These are phyloP conservation scores for Ochlodes sylvanus DNA, from an alignment of 2,888 invertebrate genomes.

Conservation along the genomic window DNA sequence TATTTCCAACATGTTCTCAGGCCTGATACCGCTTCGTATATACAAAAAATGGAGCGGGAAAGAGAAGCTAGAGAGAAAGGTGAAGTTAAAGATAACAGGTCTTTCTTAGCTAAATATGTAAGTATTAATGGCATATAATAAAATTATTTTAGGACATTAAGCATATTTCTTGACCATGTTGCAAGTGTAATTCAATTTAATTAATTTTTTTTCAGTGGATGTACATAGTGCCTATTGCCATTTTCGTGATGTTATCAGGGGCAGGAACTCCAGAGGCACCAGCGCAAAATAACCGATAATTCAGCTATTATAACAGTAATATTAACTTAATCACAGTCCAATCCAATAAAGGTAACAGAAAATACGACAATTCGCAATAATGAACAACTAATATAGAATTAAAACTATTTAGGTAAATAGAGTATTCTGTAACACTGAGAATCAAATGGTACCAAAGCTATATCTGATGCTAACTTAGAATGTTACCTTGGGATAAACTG, in stretches of 20 bases:
- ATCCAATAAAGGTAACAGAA: background rate
- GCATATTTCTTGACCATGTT: too few relatives aligned
- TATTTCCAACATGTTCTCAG: constrained; percentile 64
- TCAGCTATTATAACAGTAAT: background rate
- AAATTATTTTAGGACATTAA: too few relatives aligned
- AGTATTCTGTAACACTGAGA: background rate
- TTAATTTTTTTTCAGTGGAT: constrained; percentile 93
- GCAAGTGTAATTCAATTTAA: too few relatives aligned
- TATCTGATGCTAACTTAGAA: too few relatives aligned
- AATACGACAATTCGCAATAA: background rate
- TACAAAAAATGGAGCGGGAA: constrained; percentile 96
- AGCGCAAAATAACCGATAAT: constrained; percentile 66
- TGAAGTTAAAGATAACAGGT: constrained; percentile 96
- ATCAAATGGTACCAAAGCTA: too few relatives aligned
- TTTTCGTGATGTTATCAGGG: constrained; percentile 95
- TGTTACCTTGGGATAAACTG: background rate
- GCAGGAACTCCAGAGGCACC: constrained; percentile 91
- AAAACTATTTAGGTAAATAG: background rate
- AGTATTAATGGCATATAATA: constrained; percentile 66
- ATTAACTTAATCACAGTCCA: background rate
- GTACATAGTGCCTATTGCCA: constrained; percentile 97
- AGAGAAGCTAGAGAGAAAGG: constrained; percentile 95
- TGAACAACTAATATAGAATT: too few relatives aligned
- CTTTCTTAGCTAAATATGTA: constrained; percentile 99
- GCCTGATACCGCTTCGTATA: constrained; percentile 97